These are phyloP conservation scores for Synodontis membranacea DNA, from an alignment of 2,113 vertebrate species.

Conservation along the genomic window DNA sequence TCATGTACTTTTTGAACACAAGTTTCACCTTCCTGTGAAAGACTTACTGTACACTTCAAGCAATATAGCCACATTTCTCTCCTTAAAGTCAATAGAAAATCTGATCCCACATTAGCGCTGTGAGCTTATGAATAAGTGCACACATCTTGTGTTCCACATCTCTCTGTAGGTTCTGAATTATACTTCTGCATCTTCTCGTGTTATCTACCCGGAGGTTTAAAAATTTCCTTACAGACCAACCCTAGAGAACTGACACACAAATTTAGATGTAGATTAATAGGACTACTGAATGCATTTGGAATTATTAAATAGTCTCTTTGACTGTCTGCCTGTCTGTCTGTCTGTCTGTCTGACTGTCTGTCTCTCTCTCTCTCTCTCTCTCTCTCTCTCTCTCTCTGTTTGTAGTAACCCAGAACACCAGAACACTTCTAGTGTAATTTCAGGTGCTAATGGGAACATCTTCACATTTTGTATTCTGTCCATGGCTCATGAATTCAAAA, in stretches of 20 bases:
- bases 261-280: slow-evolving; percentile 67
- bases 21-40: not conserved
- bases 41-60: slow-evolving; percentile 14
- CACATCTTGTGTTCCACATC: slow-evolving; percentile 2
- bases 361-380: not conserved
- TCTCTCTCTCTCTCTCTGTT: not conserved
- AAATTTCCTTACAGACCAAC: slow-evolving; percentile 51
- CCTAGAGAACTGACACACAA: slow-evolving; percentile 58
- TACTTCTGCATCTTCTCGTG: slow-evolving; percentile 30
- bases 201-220: slow-evolving; percentile 44
- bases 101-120: slow-evolving; percentile 9
- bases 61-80: not conserved
- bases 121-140: slow-evolving; percentile 1
- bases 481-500: slow-evolving; percentile 37
- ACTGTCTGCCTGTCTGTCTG: not conserved
- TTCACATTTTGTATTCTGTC: slow-evolving; percentile 20
- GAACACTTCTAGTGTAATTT: slow-evolving; percentile 41
- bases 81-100: not conserved
- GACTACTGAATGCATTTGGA: slow-evolving; percentile 57
- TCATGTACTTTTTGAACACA: not conserved
- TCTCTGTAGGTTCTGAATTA: slow-evolving; percentile 11
- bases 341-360: not conserved
- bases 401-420: slow-evolving; percentile 12
- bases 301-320: slow-evolving; percentile 53
- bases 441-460: slow-evolving; percentile 33